Conservation (phyloP, 2,113 vertebrate genomes). For the Riparia riparia region DNA sequence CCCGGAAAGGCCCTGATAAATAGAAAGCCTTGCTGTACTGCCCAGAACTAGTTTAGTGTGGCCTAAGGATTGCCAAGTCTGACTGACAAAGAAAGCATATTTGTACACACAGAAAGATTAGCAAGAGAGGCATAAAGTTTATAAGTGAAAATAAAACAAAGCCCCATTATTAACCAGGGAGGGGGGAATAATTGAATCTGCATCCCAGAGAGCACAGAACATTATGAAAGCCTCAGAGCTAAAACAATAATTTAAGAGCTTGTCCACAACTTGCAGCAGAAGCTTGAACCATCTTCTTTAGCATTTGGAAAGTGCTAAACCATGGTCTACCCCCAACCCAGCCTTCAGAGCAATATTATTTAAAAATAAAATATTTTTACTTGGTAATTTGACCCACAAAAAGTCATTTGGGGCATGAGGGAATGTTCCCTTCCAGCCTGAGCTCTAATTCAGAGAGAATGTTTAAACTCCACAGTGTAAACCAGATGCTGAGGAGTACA, state of each 20-base stretch:
- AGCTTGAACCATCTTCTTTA: constrained; percentile 3
- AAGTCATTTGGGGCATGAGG: constrained; percentile 36
- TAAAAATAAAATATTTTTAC: constrained; percentile 47
- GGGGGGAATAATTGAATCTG: constrained; percentile 7
- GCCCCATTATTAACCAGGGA: neutral
- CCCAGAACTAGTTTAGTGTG: constrained; percentile 30
- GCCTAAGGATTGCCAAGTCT: constrained; percentile 26
- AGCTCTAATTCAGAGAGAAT: constrained; percentile 51
- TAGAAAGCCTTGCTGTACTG: constrained; percentile 26
- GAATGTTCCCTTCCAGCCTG: constrained; percentile 38
- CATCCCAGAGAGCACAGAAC: constrained; percentile 28
- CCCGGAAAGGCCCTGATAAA: constrained; percentile 30
- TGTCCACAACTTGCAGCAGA: constrained; percentile 39
- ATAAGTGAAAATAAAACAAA: constrained; percentile 57
- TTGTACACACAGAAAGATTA: constrained; percentile 53
- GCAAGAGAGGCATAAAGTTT: constrained; percentile 49
- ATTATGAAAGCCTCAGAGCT: constrained; percentile 22
- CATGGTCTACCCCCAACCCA: neutral
- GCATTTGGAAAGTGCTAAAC: constrained; percentile 39
- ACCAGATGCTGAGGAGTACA: constrained; percentile 36
- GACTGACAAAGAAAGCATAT: constrained; percentile 4
- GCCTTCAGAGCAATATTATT: constrained; percentile 17
- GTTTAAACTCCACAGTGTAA: constrained; percentile 41
- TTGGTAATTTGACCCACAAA: constrained; percentile 56
- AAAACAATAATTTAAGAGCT: constrained; percentile 25